These are phyloP conservation scores for Anoplius nigerrimus DNA, from an alignment of 2,888 invertebrate species.

Conservation along the genomic window DNA sequence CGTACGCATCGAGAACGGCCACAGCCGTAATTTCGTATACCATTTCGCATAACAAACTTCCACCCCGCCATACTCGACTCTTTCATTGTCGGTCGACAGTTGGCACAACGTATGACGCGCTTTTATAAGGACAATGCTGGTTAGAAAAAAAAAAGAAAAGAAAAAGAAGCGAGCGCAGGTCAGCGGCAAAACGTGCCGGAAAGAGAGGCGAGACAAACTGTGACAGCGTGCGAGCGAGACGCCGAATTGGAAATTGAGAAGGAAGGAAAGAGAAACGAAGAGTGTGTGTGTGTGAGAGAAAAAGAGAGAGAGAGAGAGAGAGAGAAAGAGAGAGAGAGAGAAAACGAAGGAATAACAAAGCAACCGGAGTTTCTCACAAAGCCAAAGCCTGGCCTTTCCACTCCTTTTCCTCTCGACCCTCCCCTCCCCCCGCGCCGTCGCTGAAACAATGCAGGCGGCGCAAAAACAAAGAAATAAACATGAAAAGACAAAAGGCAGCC, in stretches of 20 bases:
- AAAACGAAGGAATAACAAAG: slow-evolving; percentile 64
- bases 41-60: too few relatives aligned
- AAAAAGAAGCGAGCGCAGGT: slow-evolving; percentile 29
- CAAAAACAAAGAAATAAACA: slow-evolving; percentile 74
- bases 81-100: too few relatives aligned
- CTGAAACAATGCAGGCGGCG: slow-evolving; percentile 70
- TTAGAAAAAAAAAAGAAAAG: slow-evolving; percentile 18
- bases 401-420: slow-evolving; percentile 15
- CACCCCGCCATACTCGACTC: too few relatives aligned
- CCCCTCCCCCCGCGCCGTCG: slow-evolving; percentile 30
- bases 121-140: too few relatives aligned
- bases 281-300: neutral
- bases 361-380: slow-evolving; percentile 59
- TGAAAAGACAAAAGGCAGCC: slow-evolving; percentile 71
- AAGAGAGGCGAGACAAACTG: neutral
- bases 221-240: too few relatives aligned
- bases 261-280: slow-evolving; percentile 27
- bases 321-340: slow-evolving; percentile 43
- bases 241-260: slow-evolving; percentile 35
- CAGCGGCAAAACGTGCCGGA: slow-evolving; percentile 36
- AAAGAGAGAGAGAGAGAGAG: slow-evolving; percentile 20
- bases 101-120: too few relatives aligned
- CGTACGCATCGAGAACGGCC: too few relatives aligned
- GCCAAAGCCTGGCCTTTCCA: slow-evolving; percentile 51
- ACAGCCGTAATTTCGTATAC: too few relatives aligned